A percentile compares a stretch with the other conserved stretches of the same genome.
phyloP scores from a whole-genome alignment of 1,140 invertebrate genomes.

The Gerris buenoi region DNA sequence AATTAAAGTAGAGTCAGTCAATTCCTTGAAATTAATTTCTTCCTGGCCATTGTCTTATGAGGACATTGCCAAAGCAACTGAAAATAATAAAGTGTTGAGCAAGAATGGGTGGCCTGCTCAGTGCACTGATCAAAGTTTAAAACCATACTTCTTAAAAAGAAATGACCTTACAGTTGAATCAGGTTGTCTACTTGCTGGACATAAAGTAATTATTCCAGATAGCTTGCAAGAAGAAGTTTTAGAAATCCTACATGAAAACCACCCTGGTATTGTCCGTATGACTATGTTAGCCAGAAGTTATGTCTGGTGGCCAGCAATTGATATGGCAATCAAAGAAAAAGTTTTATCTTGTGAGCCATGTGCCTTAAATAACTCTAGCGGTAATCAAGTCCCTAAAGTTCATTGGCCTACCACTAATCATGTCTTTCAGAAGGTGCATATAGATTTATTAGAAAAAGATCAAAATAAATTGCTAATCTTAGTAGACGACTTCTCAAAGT shows the following conservation, averaged over 20 bases:
- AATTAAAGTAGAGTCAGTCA: neutral
- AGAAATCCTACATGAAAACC: constrained; percentile 18
- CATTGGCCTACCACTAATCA: neutral
- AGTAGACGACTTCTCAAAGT: neutral
- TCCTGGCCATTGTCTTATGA: neutral
- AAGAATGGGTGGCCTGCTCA: neutral
- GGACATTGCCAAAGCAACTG: neutral
- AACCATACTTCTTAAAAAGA: neutral
- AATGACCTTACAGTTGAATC: neutral
- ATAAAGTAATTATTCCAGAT: constrained; percentile 15
- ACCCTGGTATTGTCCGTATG: constrained; percentile 24
- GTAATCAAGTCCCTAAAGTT: neutral
- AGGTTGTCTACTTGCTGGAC: neutral
- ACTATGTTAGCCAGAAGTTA: constrained; percentile 21
- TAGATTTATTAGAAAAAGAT: neutral
- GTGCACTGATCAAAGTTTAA: neutral
- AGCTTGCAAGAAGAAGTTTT: constrained; percentile 9
- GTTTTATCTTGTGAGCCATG: constrained; percentile 21
- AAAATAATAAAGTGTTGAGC: neutral
- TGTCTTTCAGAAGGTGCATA: neutral
- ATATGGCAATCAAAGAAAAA: constrained; percentile 24
- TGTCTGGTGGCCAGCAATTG: constrained; percentile 22
- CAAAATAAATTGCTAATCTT: neutral
- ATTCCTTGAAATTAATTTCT: neutral
- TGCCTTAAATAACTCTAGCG: constrained; percentile 2